Conservation (phyloP, 2,113 vertebrate species). For the Lathamus discolor region DNA sequence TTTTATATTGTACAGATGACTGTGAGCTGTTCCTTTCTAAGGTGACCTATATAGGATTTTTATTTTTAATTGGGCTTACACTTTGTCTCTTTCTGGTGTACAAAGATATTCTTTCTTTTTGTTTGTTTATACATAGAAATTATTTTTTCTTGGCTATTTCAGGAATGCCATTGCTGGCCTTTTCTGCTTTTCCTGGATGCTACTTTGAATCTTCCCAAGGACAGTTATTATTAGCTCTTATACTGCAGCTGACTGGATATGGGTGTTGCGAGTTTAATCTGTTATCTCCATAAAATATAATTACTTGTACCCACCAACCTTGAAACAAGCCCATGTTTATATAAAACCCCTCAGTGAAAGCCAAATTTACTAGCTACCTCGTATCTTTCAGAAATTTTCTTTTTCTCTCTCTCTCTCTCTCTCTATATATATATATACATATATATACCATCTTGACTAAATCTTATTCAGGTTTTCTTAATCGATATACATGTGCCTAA, state of each 20-base stretch:
- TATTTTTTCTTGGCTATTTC: constrained; percentile 52
- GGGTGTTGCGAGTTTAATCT: constrained; percentile 62
- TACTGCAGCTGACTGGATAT: constrained; percentile 52
- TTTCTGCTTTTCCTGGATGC: constrained; percentile 48
- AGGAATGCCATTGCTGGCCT: constrained; percentile 32
- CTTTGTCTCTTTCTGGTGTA: constrained; percentile 23
- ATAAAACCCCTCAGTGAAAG: constrained; percentile 8
- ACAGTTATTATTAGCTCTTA: constrained; percentile 61
- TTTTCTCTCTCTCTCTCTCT: too few species aligned
- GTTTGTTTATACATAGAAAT: constrained; percentile 46
- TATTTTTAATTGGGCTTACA: background rate
- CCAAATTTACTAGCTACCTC: constrained; percentile 23
- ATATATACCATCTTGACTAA: background rate
- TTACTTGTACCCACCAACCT: constrained; percentile 58
- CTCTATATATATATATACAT: background rate
- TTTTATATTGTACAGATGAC: background rate
- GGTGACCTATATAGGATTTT: background rate
- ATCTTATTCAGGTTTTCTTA: background rate
- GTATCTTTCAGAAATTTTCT: background rate
- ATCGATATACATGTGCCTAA: background rate
- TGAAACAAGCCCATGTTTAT: constrained; percentile 28
- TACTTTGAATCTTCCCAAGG: constrained; percentile 58
- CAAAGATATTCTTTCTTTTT: constrained; percentile 16
- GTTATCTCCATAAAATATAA: constrained; percentile 64
- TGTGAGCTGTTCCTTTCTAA: background rate